phyloP scores from a whole-genome alignment of 2,113 vertebrate species.

The Engystomops pustulosus region DNA sequence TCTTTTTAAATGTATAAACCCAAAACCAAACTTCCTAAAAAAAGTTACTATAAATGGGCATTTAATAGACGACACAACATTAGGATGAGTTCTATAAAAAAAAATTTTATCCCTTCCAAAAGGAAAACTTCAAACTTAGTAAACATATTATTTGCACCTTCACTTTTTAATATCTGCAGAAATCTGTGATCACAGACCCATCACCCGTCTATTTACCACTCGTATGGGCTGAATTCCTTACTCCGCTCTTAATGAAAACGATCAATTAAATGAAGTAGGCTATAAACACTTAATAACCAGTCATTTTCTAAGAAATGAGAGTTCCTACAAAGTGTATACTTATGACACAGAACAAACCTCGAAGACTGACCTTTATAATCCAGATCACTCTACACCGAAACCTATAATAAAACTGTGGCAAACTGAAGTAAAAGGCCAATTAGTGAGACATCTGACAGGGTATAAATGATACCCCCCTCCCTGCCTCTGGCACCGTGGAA shows the following conservation, averaged over 20 bases:
- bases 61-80: too few species aligned
- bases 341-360: neutral
- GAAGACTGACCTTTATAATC: slow-evolving; percentile 27
- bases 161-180: neutral
- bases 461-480: neutral
- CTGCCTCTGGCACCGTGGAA: neutral
- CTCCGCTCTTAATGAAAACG: too few species aligned
- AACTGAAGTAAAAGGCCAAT: slow-evolving; percentile 23
- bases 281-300: slow-evolving; percentile 6
- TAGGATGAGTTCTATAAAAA: too few species aligned
- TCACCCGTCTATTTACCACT: neutral
- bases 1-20: too few species aligned
- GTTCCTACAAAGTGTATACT: neutral
- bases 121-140: neutral
- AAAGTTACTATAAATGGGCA: too few species aligned
- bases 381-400: slow-evolving; percentile 5
- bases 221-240: neutral
- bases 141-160: neutral
- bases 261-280: neutral
- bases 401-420: neutral
- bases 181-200: neutral
- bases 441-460: slow-evolving; percentile 6
- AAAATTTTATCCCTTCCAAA: too few species aligned
- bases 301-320: neutral
- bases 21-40: too few species aligned